Evolutionary conservation across 2,113 vertebrate genomes (phyloP), one percentile per base, ranked within the genome.

Genomic region (Stigmatopora argus): DNA sequence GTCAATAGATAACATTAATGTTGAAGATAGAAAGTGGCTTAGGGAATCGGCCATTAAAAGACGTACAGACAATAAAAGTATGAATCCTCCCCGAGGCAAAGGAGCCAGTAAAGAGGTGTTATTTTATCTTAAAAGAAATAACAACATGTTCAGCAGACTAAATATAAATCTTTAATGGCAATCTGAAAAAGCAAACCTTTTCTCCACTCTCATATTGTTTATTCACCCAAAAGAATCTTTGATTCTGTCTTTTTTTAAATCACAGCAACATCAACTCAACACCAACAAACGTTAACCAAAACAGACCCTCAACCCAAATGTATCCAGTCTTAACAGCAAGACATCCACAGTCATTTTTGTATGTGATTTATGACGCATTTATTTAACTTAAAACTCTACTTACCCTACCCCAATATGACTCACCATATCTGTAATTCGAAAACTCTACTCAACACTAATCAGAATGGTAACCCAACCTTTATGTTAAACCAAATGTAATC

Each of bases 61-160:
- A 76, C 41, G 17, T 53, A 23, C 51, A 53, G n/a, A 21, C 70
- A 78, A 75, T 21, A 34, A 80, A 78, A 69, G 44, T 64, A 65
- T 68, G 64, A 66, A 74, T 72, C 62, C 18, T 69, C 45, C 66
- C 31, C n/a, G 34, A 63, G 72, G 21, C 58, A 67, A 21, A 72
- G 3, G 2, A 38, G 35, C 17, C 31, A 9, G 34, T 34, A 6
- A 41, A 11, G 47, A 59, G 57, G 34, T 9, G 19, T 65, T 64
- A 70, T 69, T 62, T 48, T 52, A 31, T 57, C 47, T 55, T 57
- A 64, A 72, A 73, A 47, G 41, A 48, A 19, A 51, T 13, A 64
- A n/a, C 46, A 58, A 57, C 55, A 17, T 10, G 7, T 17, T 17
- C 7, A 26, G 12, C 13, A 31, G 14, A 9, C 46, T 19, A 21